Evolutionary conservation across 2,797 vertebrate species (phyloP), one percentile per base, ranked within the genome.

Genomic region (Lagothrix lagotricha): DNA sequence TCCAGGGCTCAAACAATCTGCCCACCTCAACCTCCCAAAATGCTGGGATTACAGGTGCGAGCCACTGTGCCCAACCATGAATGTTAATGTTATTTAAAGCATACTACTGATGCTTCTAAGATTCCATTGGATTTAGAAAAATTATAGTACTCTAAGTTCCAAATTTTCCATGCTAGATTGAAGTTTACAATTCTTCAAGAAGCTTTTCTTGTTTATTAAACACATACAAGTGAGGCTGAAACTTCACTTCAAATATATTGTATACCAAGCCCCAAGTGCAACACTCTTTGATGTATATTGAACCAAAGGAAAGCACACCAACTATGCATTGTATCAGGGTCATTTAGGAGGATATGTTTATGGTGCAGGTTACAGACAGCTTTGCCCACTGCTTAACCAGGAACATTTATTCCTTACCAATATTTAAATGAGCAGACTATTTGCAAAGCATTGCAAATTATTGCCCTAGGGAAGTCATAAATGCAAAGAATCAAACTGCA

Each of bases 21-120:
- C 33, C 33, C 64, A 67, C 15, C 33, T 67, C 64, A 67, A n/a
- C 30, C 15, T 67, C 33, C 14, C 64, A 67, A 67, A 67, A 67
- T 67, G 33, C 7, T 67, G 64, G 15, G 64, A 19, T 67, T 67
- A n/a, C 33, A n/a, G 15, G 15, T n/a, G 15, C 19, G 64, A n/a
- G 64, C 64, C 64, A 67, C 64, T 67, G 33, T n/a, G 33, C 1
- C 64, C 33, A 67, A 9, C 8, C 33, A 67, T 91, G 19, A 91
- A 90, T 79, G 41, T 87, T 80, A 88, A 90, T 79, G 41, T 87
- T 80, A 88, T 64, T 76, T 95, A 83, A 97, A 84, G 1, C 50
- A 70, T 10, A 79, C 12, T 39, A 57, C 50, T 39, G 30, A 88
- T 58, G n/a, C 28, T 52, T 85, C 41, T 70, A 52, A 17, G 26